Base-by-base conservation (phyloP, 2,888 invertebrate species). In the Drosophila neonasuta region DNA sequence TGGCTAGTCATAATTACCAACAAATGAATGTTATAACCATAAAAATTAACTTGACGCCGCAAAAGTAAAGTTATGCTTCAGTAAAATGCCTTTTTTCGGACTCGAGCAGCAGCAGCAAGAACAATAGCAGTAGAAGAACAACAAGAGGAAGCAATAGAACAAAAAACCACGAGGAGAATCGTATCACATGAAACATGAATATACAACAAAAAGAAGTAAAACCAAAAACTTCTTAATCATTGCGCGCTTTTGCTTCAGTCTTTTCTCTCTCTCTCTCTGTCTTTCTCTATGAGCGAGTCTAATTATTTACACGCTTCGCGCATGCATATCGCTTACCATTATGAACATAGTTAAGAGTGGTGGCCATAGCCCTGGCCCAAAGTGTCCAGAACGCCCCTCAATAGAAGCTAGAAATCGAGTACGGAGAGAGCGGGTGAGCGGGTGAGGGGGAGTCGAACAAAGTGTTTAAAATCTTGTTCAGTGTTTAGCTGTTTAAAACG, bases 11-110 rank as follows among this genome's bases (percentile, higher is more conserved):
- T 82, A 81, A 82, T 81, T 84, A 84, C 80, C 68, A 77, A 79
- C 84, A 84, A 83, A 83, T 84, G 84, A 80, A 82, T 79, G 84
- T 82, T 84, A 77, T 75, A 83, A 68, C 70, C 83, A 84, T 80
- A 83, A 83, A 82, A 84, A 81, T 81, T 77, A 73, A 80, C 78
- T 81, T 80, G 71, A 78, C 72, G 75, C 77, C 72, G 79, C 83
- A 58, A 41, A 77, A 81, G 80, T 82, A 42, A 77, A 81, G 81
- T 82, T 84, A 74, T 81, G 82, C 84, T 84, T 84, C 80, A 81
- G 84, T 84, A 74, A 84, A 80, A 84, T 78, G 77, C 77, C 68
- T 65, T 70, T 79, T 80, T 81, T 75, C 44, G 63, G 69, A 60
- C 55, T 48, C 36, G 57, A 1, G 61, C 64, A 34, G 49, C 56